Conservation (phyloP, 2,113 vertebrate genomes). For the Felis chaus region DNA sequence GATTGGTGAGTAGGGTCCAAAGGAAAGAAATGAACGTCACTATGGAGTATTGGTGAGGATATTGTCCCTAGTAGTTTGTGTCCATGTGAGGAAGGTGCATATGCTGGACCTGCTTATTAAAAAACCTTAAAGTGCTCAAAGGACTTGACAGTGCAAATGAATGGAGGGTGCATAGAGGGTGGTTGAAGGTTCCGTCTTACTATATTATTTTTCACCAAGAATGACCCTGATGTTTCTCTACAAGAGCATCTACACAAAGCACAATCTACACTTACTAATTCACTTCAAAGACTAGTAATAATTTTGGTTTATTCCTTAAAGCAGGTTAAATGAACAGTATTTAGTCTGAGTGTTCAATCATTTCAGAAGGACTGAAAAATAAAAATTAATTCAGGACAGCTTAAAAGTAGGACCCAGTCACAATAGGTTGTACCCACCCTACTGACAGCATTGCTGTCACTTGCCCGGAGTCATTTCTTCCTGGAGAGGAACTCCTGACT, state of each 20-base stretch:
- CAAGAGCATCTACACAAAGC: not conserved
- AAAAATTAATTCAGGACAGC: slow-evolving; percentile 27
- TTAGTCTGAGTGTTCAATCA: not conserved
- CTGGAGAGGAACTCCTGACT: not conserved
- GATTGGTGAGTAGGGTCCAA: not conserved
- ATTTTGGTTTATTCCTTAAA: not conserved
- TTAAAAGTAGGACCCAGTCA: not conserved
- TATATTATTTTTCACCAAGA: not conserved
- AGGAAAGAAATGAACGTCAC: not conserved
- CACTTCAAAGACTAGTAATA: not conserved
- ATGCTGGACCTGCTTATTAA: not conserved
- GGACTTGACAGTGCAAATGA: not conserved
- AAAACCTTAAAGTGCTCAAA: not conserved
- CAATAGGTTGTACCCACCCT: not conserved
- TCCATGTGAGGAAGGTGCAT: not conserved
- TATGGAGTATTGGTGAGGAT: not conserved
- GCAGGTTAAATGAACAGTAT: not conserved
- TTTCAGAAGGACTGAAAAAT: not conserved
- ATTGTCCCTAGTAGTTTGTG: not conserved
- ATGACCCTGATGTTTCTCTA: not conserved
- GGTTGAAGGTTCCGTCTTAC: not conserved
- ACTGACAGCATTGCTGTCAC: not conserved
- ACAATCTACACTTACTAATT: not conserved
- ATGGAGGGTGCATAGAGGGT: not conserved
- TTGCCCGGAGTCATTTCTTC: not conserved